Evolutionary conservation across 2,888 invertebrate genomes (phyloP), one percentile per base, ranked within the genome.

Genomic region (Acanthococcus lagerstroemiae): DNA sequence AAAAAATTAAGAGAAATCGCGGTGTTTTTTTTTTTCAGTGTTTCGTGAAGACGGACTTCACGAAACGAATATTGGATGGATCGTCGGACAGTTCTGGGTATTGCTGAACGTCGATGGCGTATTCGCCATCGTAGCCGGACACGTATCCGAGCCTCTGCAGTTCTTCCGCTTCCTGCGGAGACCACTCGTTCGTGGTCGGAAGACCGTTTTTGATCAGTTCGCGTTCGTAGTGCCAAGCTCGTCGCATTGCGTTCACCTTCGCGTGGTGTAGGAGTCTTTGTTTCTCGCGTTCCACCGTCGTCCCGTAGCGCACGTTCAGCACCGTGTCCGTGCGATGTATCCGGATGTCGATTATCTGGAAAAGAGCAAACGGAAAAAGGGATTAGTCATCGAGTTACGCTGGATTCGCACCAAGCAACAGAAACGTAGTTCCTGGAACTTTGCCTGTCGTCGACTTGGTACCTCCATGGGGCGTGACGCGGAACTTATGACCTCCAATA

Each of bases 11-110:
- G 37, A 54, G 37, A 52, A 48, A 25, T 25, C 50, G 15, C 44
- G n/a, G 63, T 24, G 37, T 30, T 22, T 48, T 9, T 15, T 15
- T 48, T 24, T 27, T 58, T 46, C 54, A 63, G 44, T 63, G 63
- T 54, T 63, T 63, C 27, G 30, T 52, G 30, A 37, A 50, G 54
- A 55, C 67, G n/a, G 67, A 46, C 78, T 90, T 91, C 48, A 88
- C 83, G 76, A 94, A 92, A 74, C 88, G 84, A 69, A 96, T 85
- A 79, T 95, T 95, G 80, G 90, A 92, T 6, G 94, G 95, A 80
- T 95, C 95, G 78, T 95, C 95, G 63, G 95, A 91, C 61, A 95
- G 81, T 76, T 95, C 93, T 0, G 95, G 94, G 79, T 93, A 95
- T 68, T 85, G 80, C 72, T 87, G 85, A 30, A 93, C 88, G 75